Conservation (phyloP, 2,113 vertebrate genomes). For the Psilopsiagon aurifrons region DNA sequence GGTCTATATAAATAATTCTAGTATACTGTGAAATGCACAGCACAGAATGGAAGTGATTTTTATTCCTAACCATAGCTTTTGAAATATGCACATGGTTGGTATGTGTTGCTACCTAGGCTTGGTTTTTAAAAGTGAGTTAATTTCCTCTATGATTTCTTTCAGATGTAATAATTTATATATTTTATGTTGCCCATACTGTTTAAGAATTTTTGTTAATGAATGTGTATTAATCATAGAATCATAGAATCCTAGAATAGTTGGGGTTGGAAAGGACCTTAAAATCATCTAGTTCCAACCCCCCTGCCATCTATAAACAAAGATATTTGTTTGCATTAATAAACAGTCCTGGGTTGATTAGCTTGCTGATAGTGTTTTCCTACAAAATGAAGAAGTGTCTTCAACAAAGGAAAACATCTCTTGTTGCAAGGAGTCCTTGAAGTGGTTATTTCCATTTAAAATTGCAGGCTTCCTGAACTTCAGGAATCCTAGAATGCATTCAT, state of each 20-base stretch:
- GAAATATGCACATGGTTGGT: not conserved
- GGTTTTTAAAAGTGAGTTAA: not conserved
- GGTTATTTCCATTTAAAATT: not conserved
- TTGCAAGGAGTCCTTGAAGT: not conserved
- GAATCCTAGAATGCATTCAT: not conserved
- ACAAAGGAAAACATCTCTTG: not conserved
- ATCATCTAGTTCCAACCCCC: too few species aligned
- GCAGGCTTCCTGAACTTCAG: not conserved
- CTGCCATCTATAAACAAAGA: not conserved
- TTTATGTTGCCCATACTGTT: not conserved
- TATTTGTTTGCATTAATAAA: not conserved
- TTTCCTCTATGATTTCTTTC: not conserved
- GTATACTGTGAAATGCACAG: not conserved
- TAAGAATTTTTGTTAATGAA: not conserved
- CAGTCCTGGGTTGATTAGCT: not conserved
- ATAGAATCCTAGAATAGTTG: too few species aligned
- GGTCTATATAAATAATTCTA: not conserved
- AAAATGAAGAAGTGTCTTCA: not conserved
- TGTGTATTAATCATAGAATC: not conserved
- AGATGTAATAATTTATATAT: not conserved
- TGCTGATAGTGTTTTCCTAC: not conserved
- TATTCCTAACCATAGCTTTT: not conserved
- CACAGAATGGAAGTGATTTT: not conserved
- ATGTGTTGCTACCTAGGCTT: not conserved
- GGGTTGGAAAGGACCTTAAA: too few species aligned